These are phyloP conservation scores for Nycticebus coucang DNA, from an alignment of 2,113 vertebrate genomes.

Conservation along the genomic window DNA sequence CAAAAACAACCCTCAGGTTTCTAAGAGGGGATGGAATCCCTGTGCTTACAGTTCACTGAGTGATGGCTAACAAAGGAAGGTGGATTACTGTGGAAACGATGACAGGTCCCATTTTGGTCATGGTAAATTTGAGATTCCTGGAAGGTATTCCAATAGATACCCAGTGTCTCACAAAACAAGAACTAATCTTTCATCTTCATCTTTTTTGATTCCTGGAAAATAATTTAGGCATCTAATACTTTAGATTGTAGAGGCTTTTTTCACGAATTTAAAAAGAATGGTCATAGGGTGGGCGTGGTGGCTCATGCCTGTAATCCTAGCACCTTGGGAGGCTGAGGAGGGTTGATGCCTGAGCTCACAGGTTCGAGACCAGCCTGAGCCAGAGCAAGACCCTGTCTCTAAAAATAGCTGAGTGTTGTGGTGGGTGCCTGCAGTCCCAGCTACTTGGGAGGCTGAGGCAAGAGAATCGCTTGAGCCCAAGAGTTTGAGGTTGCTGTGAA, in stretches of 20 bases:
- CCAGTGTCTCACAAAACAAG: not conserved
- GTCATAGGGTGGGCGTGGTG: not conserved
- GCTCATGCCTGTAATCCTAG: no score
- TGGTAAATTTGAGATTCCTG: constrained; percentile 13
- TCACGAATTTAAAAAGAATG: constrained; percentile 64
- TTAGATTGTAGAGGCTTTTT: constrained; percentile 39
- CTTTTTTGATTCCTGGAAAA: not conserved
- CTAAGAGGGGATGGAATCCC: not conserved
- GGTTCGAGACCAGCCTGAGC: no score
- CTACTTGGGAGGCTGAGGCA: no score
- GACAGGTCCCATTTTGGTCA: not conserved
- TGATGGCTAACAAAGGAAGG: not conserved
- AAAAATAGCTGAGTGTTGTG: no score
- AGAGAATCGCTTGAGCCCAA: no score
- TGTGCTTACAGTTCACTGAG: not conserved
- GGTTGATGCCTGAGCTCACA: no score
- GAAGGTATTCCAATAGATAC: not conserved
- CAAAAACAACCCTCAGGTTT: not conserved
- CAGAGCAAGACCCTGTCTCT: no score
- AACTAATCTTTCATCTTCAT: not conserved
- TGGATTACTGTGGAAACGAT: not conserved
- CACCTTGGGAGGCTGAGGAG: no score
- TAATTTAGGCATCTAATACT: not conserved
- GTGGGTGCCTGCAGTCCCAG: no score
- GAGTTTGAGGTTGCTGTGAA: no score